These are phyloP conservation scores for Acrossocheilus fasciatus DNA, from an alignment of 2,797 vertebrate genomes.

Conservation along the genomic window DNA sequence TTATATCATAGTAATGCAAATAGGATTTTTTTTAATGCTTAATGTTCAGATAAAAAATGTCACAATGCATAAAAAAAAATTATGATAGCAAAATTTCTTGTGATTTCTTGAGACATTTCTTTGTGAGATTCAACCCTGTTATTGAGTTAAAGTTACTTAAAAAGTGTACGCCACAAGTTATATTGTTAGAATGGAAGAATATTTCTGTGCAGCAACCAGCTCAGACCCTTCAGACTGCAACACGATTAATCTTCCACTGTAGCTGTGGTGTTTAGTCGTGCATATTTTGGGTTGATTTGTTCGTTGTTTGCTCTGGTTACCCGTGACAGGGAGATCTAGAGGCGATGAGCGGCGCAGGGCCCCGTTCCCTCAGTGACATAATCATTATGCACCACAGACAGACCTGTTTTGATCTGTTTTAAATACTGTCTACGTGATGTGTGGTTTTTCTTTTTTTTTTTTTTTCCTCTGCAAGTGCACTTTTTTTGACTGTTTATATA, in stretches of 20 bases:
- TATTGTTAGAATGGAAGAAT: not conserved
- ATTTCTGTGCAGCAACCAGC: not conserved
- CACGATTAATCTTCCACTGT: not conserved
- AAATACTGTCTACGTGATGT: slow-evolving; percentile 45
- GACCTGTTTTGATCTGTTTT: slow-evolving; percentile 54
- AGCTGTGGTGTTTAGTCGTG: not conserved
- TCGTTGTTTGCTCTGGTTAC: slow-evolving; percentile 35
- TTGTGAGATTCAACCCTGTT: not conserved
- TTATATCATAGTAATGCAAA: not conserved
- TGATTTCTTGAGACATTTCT: not conserved
- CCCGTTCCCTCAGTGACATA: slow-evolving; percentile 32
- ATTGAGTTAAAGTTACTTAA: not conserved
- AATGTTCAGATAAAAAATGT: not conserved
- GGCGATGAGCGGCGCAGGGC: slow-evolving; percentile 9
- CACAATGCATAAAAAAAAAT: not conserved
- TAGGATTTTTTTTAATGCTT: not conserved
- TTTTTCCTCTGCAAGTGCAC: slow-evolving; percentile 81
- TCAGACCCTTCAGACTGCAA: not conserved
- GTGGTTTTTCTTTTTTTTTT: slow-evolving; percentile 43
- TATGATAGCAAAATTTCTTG: not conserved
- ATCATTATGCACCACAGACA: slow-evolving; percentile 45
- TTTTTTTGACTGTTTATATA: slow-evolving; percentile 79
- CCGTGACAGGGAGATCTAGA: slow-evolving; percentile 37
- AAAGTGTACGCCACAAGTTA: not conserved
- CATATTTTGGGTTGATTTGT: slow-evolving; percentile 1